These are phyloP conservation scores for Alca torda DNA, from an alignment of 2,797 vertebrate species.

Conservation along the genomic window DNA sequence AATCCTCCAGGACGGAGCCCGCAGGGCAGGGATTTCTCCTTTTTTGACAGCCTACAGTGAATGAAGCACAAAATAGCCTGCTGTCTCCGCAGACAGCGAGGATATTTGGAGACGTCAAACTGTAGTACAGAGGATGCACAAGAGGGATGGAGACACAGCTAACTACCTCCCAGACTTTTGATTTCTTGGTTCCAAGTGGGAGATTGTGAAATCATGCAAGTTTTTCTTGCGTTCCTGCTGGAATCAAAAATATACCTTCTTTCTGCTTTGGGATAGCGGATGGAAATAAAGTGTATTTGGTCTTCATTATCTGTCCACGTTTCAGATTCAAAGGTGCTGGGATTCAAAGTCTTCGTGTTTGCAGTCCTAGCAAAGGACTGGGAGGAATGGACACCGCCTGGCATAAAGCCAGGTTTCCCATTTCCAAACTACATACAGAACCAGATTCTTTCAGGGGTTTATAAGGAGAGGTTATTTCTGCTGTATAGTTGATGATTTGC, in stretches of 20 bases:
- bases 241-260: background rate
- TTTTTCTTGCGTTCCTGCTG: background rate
- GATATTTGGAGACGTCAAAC: constrained; percentile 55
- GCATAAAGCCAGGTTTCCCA: background rate
- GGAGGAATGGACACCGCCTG: background rate
- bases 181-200: constrained; percentile 2
- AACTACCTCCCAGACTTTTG: constrained; percentile 30
- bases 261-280: background rate
- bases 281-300: constrained; percentile 20
- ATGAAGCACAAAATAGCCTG: constrained; percentile 57
- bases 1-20: constrained; percentile 37
- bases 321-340: background rate
- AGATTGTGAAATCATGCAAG: constrained; percentile 21
- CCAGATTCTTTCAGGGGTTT: background rate
- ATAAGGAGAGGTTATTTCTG: constrained; percentile 38
- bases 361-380: background rate
- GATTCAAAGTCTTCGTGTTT: background rate
- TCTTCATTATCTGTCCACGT: background rate
- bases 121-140: constrained; percentile 22
- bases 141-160: constrained; percentile 37
- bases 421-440: background rate
- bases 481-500: constrained; percentile 25
- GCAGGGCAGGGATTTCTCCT: constrained; percentile 46
- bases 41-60: constrained; percentile 49
- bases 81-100: constrained; percentile 42